Evolutionary conservation across 2,888 invertebrate species (phyloP), one percentile per base, ranked within the genome.

Genomic region (Hecatera dysodea): DNA sequence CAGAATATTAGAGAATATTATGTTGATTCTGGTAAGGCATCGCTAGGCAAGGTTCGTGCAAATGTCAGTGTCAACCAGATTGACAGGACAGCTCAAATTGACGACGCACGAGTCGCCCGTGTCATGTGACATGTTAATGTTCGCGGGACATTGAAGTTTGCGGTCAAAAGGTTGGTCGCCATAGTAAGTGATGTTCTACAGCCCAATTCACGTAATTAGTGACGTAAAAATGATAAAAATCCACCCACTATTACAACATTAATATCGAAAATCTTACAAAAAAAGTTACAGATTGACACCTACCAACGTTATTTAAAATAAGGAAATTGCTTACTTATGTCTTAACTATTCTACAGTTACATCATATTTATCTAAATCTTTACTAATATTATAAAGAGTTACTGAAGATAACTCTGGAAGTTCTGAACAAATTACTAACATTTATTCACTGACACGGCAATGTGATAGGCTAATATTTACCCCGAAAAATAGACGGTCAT

Each of bases 51-150:
- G 36, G 50, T 62, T 71, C 39, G 27, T 55, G 68, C 71, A 84
- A 83, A 79, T 80, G 79, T 81, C 81, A 86, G 78, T 83, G 86
- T 80, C 86, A 75, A 69, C 68, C 42, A 67, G 50, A 68, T 86
- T 87, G 80, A 83, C 82, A 82, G 68, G 42, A 27, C 52, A 72
- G 79, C 64, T 84, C 86, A 82, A 88, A 88, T 88, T 87, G 78
- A 72, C 74, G 48, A 62, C 65, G 61, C 87, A 87, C 85, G 88
- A 81, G 61, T 63, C 64, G 44, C 33, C 57, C 78, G 46, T 55
- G 59, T 60, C 60, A 48, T 29, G n/a, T 67, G 76, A 62, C 57
- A 53, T 44, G 69, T 27, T 19, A 70, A 62, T 76, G 17, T 72
- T 72, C 1, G 33, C 64, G 17, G 44, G 22, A n/a, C 44, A 44